These are phyloP conservation scores for Okapia johnstoni DNA, from an alignment of 2,113 vertebrate genomes.

Conservation along the genomic window DNA sequence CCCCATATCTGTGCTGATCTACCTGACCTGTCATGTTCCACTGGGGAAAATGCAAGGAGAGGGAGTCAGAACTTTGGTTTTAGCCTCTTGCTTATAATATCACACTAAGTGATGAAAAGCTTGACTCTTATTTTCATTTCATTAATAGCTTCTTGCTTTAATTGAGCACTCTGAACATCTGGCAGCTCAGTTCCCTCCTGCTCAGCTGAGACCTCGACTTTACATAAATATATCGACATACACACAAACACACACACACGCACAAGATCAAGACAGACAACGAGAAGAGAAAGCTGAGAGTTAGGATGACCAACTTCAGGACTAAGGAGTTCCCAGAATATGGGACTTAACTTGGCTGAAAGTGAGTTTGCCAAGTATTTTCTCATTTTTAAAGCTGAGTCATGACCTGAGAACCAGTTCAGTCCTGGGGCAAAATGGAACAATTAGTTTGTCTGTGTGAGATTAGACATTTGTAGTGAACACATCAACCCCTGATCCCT, in stretches of 20 bases:
- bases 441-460: background rate
- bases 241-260: background rate
- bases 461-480: background rate
- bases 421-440: background rate
- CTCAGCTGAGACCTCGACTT: background rate
- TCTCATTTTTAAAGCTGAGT: constrained; percentile 1
- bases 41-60: background rate
- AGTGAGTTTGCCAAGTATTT: background rate
- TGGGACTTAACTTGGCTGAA: background rate
- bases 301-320: background rate
- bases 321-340: background rate
- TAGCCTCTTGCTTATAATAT: background rate
- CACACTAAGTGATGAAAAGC: background rate
- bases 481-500: background rate
- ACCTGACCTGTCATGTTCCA: background rate
- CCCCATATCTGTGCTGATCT: background rate
- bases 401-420: background rate
- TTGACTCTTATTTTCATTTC: background rate
- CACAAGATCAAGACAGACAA: background rate
- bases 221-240: background rate
- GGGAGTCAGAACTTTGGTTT: background rate
- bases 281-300: background rate
- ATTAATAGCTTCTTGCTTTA: background rate
- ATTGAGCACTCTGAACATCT: background rate
- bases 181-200: background rate